Base-by-base conservation (phyloP, 2,888 invertebrate species). In the Sceliomorpha sp. region DNA sequence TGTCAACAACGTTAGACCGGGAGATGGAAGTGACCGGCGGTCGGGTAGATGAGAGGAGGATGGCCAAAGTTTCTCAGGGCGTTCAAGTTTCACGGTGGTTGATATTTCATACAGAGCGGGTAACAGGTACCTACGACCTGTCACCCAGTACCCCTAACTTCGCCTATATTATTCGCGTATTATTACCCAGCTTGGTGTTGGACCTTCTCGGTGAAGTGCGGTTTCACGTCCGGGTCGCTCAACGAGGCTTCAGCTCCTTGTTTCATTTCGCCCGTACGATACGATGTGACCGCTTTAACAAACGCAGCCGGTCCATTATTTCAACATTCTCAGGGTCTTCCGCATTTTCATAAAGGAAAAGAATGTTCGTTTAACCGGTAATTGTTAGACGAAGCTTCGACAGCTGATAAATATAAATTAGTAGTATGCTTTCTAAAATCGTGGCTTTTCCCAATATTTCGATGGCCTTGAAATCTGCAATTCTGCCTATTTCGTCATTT, bases 1-100 rank as follows among this genome's bases (percentile, higher is more conserved):
- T 14, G 34, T 32, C 6, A 36, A 53, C 53, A 15, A 40, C 24
- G 32, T 42, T 36, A 26, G 36, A 53, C 53, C 45, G 47, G 34
- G 51, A 47, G 47, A 36, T 47, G 51, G 40, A 48, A 55, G 47
- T 42, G 14, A 51, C 39, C 42, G 50, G 26, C 44, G 29, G 13
- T 53, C 17, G 48, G 48, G 67, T 48, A 67, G 44, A 55, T 40
- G 47, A 47, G 47, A 47, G 42, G 31, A 40, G 64, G 42, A 64
- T 60, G 78, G 69, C 72, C 78, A 58, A 81, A 84, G 85, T 85
- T 88, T 88, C 88, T 87, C 88, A 88, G 88, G 88, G 76, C 77
- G 86, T 86, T 88, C 88, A 76, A 83, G 80, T 88, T 88, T 87
- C 88, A 86, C 76, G 84, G 83, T 87, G 88, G 86, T 88, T 88